A percentile compares a stretch with the other conserved stretches of the same genome.
Evolutionary conservation across 2,113 vertebrate species (phyloP).

Genomic region (Ascaphus truei): DNA sequence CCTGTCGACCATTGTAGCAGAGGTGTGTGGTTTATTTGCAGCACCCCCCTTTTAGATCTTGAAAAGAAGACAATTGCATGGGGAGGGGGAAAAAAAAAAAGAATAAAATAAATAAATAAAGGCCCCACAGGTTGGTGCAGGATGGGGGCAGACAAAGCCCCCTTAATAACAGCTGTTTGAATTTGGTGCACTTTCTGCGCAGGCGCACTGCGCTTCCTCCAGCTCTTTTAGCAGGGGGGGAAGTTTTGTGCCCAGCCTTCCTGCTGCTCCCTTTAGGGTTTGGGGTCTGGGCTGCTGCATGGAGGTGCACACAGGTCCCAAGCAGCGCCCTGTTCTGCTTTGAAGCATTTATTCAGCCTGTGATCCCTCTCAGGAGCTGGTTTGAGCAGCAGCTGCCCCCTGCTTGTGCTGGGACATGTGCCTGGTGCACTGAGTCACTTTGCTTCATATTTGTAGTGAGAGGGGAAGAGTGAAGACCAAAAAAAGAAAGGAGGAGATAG

Average conservation of each 20-base stretch:
- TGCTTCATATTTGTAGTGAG: constrained; percentile 7
- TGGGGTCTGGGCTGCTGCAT: background rate
- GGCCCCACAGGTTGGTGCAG: background rate
- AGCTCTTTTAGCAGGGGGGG: background rate
- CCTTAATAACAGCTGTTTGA: constrained; percentile 50
- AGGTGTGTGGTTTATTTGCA: background rate
- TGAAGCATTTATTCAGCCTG: no score
- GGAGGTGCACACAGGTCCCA: background rate
- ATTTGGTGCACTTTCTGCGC: constrained; percentile 52
- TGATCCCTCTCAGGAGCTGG: no score
- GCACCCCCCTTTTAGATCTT: background rate
- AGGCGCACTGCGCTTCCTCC: constrained; percentile 49
- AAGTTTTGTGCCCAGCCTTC: background rate
- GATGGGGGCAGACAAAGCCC: background rate
- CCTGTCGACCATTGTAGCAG: constrained; percentile 86
- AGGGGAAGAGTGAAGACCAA: background rate
- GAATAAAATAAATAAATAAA: no score
- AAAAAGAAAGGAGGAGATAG: background rate
- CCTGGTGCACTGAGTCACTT: background rate
- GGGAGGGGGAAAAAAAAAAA: background rate
- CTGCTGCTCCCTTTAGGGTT: background rate
- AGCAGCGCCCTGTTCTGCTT: no score
- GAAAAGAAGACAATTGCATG: background rate
- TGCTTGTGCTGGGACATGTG: no score
- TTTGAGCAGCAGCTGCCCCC: no score